phyloP scores from a whole-genome alignment of 2,888 invertebrate genomes.

The Noctua fimbriata region DNA sequence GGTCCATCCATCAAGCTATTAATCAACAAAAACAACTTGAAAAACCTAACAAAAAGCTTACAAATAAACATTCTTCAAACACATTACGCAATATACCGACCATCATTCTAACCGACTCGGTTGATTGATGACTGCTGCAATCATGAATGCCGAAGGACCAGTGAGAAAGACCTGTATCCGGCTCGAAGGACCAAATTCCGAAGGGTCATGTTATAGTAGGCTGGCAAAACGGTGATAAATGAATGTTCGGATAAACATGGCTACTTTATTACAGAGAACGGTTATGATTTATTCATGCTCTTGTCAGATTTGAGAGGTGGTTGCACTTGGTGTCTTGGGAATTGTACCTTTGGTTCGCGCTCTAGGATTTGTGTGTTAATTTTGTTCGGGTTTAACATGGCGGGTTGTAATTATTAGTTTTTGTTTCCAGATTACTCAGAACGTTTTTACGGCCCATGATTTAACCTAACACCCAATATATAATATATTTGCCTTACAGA shows the following conservation, averaged over 20 bases:
- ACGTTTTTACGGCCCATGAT: background rate
- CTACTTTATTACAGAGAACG: slow-evolving; percentile 88
- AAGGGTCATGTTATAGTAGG: slow-evolving; percentile 74
- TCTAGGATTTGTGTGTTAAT: slow-evolving; percentile 40
- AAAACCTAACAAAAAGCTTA: slow-evolving; percentile 77
- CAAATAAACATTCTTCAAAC: slow-evolving; percentile 83
- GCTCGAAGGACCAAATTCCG: slow-evolving; percentile 45
- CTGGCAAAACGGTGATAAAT: slow-evolving; percentile 86
- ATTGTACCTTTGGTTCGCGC: slow-evolving; percentile 54
- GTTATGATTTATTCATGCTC: slow-evolving; percentile 89
- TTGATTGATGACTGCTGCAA: slow-evolving; percentile 84
- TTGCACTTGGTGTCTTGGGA: slow-evolving; percentile 77
- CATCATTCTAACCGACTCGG: slow-evolving; percentile 80
- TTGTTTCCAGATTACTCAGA: background rate
- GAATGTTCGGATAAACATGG: slow-evolving; percentile 87
- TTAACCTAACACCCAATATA: background rate
- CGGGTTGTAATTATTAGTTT: background rate
- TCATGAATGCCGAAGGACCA: slow-evolving; percentile 79
- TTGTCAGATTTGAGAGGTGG: slow-evolving; percentile 85
- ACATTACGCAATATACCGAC: slow-evolving; percentile 83
- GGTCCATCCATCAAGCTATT: slow-evolving; percentile 77
- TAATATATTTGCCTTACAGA: background rate
- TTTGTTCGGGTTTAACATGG: slow-evolving; percentile 23
- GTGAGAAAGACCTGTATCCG: slow-evolving; percentile 61
- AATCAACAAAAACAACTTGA: slow-evolving; percentile 81